Evolutionary conservation across 2,797 vertebrate species (phyloP).

Genomic region (Melanotaenia nigrans): DNA sequence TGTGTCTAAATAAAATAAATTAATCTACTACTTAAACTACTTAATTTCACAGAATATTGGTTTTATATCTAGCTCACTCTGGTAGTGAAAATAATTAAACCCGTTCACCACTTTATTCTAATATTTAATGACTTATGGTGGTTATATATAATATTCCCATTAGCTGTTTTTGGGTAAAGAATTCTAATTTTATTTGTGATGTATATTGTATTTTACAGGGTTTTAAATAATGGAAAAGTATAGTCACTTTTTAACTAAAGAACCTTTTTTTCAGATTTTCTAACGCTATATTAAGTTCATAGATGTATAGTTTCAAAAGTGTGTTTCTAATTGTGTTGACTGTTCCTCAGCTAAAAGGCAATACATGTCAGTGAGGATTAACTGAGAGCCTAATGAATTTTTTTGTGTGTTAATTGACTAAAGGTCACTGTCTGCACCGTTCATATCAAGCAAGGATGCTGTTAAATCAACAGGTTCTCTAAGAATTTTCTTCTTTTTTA

Average conservation of each 20-base stretch:
- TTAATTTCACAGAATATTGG: too few relatives aligned
- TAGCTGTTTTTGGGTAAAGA: too few relatives aligned
- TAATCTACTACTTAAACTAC: too few relatives aligned
- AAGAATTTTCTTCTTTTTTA: conserved; percentile 2
- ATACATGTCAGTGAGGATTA: conserved; percentile 61
- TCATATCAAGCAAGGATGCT: conserved; percentile 56
- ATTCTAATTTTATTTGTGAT: neutral
- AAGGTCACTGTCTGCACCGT: conserved; percentile 70
- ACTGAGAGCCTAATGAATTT: conserved; percentile 43
- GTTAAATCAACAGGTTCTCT: conserved; percentile 34
- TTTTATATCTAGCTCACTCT: too few relatives aligned
- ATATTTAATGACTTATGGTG: too few relatives aligned
- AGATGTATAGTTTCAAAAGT: conserved; percentile 32
- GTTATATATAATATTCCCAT: too few relatives aligned
- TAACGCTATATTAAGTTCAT: conserved; percentile 12
- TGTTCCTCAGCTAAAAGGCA: conserved; percentile 49
- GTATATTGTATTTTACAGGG: neutral
- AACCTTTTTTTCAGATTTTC: conserved; percentile 15
- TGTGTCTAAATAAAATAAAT: too few relatives aligned
- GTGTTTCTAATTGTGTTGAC: conserved; percentile 57
- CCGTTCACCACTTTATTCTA: too few relatives aligned
- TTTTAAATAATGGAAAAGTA: neutral
- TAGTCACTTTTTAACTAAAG: conserved; percentile 8
- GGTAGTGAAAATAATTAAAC: too few relatives aligned
- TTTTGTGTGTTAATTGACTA: conserved; percentile 63